Conservation (phyloP, 2,888 invertebrate genomes). For the Phymatocera aterrima region DNA sequence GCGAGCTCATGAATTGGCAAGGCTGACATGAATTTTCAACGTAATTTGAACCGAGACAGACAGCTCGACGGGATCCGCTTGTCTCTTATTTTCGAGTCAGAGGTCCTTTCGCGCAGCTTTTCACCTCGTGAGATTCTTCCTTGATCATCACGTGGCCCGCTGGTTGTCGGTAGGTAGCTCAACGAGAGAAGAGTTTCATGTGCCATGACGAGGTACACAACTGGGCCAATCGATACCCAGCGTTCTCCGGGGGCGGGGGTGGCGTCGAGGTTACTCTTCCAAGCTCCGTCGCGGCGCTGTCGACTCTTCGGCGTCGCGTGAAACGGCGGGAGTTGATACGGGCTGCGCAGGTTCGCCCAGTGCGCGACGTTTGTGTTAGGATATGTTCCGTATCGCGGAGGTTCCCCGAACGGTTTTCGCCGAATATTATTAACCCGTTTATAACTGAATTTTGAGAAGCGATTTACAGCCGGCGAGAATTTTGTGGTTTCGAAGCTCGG, state of each 20-base stretch:
- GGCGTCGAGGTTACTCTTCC: constrained; percentile 33
- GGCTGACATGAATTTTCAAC: constrained; percentile 12
- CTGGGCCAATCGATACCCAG: constrained; percentile 70
- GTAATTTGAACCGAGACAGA: not conserved
- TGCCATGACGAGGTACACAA: constrained; percentile 67
- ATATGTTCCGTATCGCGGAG: constrained; percentile 35
- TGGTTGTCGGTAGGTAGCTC: not conserved
- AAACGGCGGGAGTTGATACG: constrained; percentile 53
- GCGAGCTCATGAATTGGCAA: not conserved
- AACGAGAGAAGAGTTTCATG: constrained; percentile 28
- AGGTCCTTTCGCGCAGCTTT: not conserved
- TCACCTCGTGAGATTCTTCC: not conserved
- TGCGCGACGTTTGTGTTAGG: constrained; percentile 32
- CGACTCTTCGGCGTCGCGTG: constrained; percentile 49
- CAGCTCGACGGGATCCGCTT: not conserved
- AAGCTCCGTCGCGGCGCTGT: constrained; percentile 48
- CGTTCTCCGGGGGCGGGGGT: constrained; percentile 35
- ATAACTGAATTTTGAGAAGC: not conserved
- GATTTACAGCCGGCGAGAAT: not conserved
- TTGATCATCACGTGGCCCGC: constrained; percentile 38
- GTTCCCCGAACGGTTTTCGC: constrained; percentile 14
- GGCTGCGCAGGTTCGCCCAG: constrained; percentile 51
- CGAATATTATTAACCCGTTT: not conserved
- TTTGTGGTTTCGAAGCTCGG: not conserved
- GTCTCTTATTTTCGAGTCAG: constrained; percentile 8